phyloP scores from a whole-genome alignment of 2,797 vertebrate genomes.

The Silurus lanzhouensis region DNA sequence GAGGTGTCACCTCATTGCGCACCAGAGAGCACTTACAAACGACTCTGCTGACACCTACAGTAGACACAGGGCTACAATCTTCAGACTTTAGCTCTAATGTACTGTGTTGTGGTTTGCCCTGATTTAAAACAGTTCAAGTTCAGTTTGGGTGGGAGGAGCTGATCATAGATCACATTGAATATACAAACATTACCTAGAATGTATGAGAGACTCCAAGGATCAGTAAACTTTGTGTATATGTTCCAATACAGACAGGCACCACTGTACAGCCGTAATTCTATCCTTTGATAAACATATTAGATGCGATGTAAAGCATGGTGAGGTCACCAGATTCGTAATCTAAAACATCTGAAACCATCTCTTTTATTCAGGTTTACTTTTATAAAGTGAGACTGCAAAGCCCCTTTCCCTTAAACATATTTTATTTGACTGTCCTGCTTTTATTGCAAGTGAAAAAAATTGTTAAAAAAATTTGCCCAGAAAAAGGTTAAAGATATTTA shows the following conservation, averaged over 20 bases:
- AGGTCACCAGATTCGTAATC: neutral
- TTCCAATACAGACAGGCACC: neutral
- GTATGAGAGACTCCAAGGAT: neutral
- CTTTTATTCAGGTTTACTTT: no score
- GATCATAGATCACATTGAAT: neutral
- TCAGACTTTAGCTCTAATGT: slow-evolving; percentile 25
- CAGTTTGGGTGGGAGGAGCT: neutral
- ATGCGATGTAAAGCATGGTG: neutral
- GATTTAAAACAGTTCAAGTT: neutral
- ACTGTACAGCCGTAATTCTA: neutral
- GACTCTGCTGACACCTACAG: slow-evolving; percentile 79
- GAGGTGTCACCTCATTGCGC: slow-evolving; percentile 21
- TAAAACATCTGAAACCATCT: neutral
- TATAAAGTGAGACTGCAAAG: no score
- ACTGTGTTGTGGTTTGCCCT: neutral
- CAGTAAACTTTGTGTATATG: neutral
- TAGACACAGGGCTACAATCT: slow-evolving; percentile 46
- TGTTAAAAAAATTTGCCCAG: no score
- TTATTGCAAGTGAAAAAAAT: no score
- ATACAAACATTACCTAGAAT: neutral
- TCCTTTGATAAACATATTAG: neutral
- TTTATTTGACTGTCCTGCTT: no score
- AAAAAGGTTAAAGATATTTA: no score
- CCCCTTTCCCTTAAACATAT: no score
- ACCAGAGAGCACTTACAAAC: slow-evolving; percentile 51